These are phyloP conservation scores for Rhinopomastus cyanomelas DNA, from an alignment of 2,113 vertebrate genomes.

Conservation along the genomic window DNA sequence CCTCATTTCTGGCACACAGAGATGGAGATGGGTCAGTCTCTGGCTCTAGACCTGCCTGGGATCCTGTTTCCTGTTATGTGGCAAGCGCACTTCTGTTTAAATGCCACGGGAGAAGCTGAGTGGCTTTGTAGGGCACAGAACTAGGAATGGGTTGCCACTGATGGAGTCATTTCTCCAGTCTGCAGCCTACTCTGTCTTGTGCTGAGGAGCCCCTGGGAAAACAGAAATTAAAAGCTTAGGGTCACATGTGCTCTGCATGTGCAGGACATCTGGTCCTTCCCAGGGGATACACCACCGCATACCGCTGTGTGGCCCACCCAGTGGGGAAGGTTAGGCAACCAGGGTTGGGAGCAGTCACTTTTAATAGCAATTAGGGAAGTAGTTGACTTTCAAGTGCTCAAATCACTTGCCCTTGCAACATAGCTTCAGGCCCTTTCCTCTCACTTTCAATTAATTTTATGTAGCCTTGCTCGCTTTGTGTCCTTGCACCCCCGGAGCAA, in stretches of 20 bases:
- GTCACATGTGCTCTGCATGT: not conserved
- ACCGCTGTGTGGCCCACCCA: not conserved
- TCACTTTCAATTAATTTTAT: not conserved
- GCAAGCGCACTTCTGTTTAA: not conserved
- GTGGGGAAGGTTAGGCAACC: not conserved
- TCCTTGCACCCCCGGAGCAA: not conserved
- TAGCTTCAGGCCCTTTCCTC: not conserved
- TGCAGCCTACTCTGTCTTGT: not conserved
- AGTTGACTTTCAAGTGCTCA: not conserved
- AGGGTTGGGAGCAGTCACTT: not conserved
- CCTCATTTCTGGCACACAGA: not conserved
- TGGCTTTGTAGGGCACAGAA: not conserved
- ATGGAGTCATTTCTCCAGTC: not conserved
- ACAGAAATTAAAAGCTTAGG: not conserved
- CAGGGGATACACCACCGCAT: rapidly evolving
- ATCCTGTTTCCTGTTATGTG: not conserved
- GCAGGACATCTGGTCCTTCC: not conserved
- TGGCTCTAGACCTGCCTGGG: not conserved
- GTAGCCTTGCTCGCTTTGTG: not conserved
- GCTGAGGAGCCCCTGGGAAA: not conserved
- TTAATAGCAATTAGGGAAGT: not conserved
- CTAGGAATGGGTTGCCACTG: not conserved
- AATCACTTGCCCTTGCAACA: not conserved
- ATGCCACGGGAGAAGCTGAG: not conserved
- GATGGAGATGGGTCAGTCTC: not conserved